Evolutionary conservation across 2,113 vertebrate genomes (phyloP).

Genomic region (Daubentonia madagascariensis): DNA sequence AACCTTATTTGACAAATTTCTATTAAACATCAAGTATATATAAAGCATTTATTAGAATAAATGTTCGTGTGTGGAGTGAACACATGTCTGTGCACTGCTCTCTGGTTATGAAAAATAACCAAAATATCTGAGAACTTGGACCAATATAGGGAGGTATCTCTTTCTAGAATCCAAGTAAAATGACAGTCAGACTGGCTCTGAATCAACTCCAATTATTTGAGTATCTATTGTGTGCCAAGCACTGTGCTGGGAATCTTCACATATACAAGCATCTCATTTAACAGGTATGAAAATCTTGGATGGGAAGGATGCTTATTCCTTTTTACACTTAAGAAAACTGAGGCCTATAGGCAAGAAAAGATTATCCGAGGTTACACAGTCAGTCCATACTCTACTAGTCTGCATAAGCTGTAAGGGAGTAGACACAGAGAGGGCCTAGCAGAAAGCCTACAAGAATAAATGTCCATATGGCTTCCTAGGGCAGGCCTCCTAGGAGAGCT

Average conservation of each 20-base stretch:
- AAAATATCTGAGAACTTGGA: background rate
- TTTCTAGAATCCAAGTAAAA: background rate
- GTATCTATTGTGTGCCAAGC: background rate
- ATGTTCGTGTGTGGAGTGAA: background rate
- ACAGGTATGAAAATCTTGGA: background rate
- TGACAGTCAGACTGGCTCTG: background rate
- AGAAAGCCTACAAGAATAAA: background rate
- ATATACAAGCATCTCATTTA: background rate
- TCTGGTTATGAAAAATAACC: background rate
- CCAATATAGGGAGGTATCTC: background rate
- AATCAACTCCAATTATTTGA: background rate
- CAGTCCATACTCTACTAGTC: background rate
- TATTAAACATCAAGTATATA: background rate
- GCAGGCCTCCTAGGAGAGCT: no score
- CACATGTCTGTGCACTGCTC: background rate
- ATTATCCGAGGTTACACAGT: background rate
- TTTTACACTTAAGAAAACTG: background rate
- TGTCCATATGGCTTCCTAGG: background rate
- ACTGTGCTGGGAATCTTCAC: background rate
- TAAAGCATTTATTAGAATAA: background rate
- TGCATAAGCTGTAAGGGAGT: background rate
- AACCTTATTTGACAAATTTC: background rate
- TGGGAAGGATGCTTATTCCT: background rate
- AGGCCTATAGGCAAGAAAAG: background rate
- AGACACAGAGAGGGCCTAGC: background rate